phyloP scores from a whole-genome alignment of 2,113 vertebrate species.

The Ellobius talpinus region DNA sequence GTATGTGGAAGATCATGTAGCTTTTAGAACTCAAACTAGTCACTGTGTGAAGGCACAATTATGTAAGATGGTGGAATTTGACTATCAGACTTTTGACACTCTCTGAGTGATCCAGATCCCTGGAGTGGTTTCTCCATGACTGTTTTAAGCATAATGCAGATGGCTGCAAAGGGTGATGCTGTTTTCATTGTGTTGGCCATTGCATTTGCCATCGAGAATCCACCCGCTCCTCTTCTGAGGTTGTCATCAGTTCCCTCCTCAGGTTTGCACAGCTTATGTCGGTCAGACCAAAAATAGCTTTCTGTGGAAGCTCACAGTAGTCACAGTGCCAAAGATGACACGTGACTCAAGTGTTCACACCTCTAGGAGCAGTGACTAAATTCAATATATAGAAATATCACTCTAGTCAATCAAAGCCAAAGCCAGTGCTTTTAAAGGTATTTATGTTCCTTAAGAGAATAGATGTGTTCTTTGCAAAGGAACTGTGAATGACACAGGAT shows the following conservation, averaged over 20 bases:
- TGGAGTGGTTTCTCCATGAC: background rate
- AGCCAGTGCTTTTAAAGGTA: background rate
- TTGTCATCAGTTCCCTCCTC: background rate
- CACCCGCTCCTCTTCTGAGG: background rate
- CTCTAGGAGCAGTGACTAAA: background rate
- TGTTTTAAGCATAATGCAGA: background rate
- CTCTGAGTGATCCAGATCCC: background rate
- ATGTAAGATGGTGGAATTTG: background rate
- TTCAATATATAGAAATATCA: background rate
- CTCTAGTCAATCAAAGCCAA: background rate
- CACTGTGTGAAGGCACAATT: background rate
- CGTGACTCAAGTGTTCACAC: background rate
- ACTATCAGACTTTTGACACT: background rate
- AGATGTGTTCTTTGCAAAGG: background rate
- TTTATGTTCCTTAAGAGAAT: background rate
- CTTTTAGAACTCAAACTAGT: background rate
- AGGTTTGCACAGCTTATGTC: background rate
- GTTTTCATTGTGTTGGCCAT: background rate
- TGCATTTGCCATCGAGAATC: background rate
- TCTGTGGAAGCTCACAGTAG: background rate
- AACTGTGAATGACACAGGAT: background rate
- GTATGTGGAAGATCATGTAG: background rate
- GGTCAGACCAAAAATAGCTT: background rate
- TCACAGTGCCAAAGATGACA: background rate
- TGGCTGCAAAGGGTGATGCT: accelerated